Percentiles rank a stretch among this genome's conserved stretches.
phyloP scores from a whole-genome alignment of 2,888 invertebrate species.

The Ectemnius cavifrons region DNA sequence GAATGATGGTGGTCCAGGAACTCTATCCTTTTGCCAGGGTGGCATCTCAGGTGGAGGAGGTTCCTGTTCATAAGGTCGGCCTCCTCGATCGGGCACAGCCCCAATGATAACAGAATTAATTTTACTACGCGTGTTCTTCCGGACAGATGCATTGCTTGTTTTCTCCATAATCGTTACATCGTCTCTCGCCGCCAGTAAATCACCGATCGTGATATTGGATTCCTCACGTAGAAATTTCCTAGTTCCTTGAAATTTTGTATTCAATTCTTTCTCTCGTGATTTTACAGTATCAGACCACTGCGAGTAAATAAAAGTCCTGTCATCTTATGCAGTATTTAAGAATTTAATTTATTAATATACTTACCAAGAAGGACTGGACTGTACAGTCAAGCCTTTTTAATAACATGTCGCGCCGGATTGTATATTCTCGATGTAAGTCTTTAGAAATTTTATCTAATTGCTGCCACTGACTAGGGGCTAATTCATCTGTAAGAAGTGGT shows the following conservation, averaged over 20 bases:
- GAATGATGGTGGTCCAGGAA: conserved; percentile 76
- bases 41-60: conserved; percentile 99
- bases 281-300: conserved; percentile 92
- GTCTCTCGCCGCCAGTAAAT: conserved; percentile 90
- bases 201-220: conserved; percentile 85
- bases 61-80: conserved; percentile 92
- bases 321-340: background rate
- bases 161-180: conserved; percentile 94
- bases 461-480: conserved; percentile 91
- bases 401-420: conserved; percentile 90
- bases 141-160: conserved; percentile 91
- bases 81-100: conserved; percentile 95
- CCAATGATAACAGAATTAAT: conserved; percentile 95
- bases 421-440: conserved; percentile 90
- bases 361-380: conserved; percentile 95
- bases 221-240: conserved; percentile 79
- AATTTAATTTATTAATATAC: conserved; percentile 17
- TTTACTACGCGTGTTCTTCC: conserved; percentile 90
- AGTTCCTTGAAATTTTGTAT: conserved; percentile 80
- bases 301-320: conserved; percentile 8
- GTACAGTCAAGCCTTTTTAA: conserved; percentile 96
- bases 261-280: conserved; percentile 86
- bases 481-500: conserved; percentile 85
- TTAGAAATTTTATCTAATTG: conserved; percentile 84
- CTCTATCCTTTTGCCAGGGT: conserved; percentile 89